Base-by-base conservation (phyloP, 2,797 vertebrate species). In the Psittacula echo region DNA sequence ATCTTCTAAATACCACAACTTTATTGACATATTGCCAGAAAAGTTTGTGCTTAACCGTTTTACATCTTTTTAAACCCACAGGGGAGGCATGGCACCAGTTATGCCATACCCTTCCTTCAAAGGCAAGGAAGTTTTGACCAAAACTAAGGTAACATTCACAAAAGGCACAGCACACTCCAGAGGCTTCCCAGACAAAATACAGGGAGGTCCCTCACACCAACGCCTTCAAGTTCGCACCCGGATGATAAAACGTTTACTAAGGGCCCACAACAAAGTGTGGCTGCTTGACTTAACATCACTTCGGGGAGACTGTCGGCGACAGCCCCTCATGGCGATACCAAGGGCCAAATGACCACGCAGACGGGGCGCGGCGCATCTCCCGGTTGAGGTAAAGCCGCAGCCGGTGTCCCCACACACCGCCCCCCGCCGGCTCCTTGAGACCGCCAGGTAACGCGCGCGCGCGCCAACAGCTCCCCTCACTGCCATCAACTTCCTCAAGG, bases 21-120 rank as follows among this genome's bases (percentile, higher is more conserved):
- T 29, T 14, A 47, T 19, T 34, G 24, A 13, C 8, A 1, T 8
- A 15, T 0, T 19, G 7, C 45, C 73, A 2, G 2, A 2, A 1
- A 91, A 90, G 44, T 68, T 67, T 53, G 24, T 4, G 37, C 66
- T 45, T 34, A 30, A 39, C 56, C 18, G 1, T 58, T 7, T 30
- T 65, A 58, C 56, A 42, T 11, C 62, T 29, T 41, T 54, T 2
- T 3, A 22, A 85, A 6, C 34, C 64, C 85, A 50, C 1, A 3
- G 9, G 13, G 27, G 39, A 44, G 42, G 86, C n/a, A n/a, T 34
- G 23, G 80, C 51, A n/a, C 67, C 72, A 34, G 20, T 89, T 82
- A 50, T 6, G 34, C 92, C 79, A 48, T 5, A 9, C 5, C 6
- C 27, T 3, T 30, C 71, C 79, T 44, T 8, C 56, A 3, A 8